phyloP scores from a whole-genome alignment of 2,113 vertebrate genomes.

The Mionectes macconnelli region DNA sequence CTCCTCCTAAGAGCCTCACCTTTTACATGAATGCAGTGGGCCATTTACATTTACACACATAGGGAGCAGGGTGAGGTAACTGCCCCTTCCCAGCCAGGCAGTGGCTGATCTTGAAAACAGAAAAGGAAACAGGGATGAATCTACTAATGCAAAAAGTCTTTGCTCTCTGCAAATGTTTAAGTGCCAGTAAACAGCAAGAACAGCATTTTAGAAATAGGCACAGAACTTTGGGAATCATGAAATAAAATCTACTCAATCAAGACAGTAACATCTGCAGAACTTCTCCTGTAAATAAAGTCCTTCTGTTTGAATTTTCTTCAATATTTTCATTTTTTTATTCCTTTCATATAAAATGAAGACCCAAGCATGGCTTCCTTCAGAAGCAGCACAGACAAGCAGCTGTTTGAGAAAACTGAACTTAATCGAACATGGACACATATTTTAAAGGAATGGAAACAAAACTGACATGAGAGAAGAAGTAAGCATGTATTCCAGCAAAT shows the following conservation, averaged over 20 bases:
- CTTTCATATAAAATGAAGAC: background rate
- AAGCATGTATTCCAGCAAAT: background rate
- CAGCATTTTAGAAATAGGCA: background rate
- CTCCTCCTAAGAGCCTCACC: slow-evolving; percentile 31
- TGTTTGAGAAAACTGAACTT: background rate
- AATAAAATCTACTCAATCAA: background rate
- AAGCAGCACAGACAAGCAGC: background rate
- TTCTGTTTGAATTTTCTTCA: background rate
- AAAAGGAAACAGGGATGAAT: slow-evolving; percentile 17
- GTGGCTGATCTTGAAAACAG: background rate
- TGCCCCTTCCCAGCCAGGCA: background rate
- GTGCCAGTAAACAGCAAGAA: background rate
- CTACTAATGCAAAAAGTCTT: background rate
- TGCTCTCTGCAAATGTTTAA: background rate
- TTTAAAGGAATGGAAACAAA: background rate
- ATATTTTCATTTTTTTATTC: background rate
- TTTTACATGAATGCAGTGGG: background rate
- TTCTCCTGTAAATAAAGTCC: background rate
- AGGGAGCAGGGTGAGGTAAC: background rate
- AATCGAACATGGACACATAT: background rate
- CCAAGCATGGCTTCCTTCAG: background rate
- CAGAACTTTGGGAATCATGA: background rate
- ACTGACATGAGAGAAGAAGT: background rate
- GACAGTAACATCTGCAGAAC: background rate
- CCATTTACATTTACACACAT: background rate